These are phyloP conservation scores for Spea bombifrons DNA, from an alignment of 2,113 vertebrate species.

Conservation along the genomic window DNA sequence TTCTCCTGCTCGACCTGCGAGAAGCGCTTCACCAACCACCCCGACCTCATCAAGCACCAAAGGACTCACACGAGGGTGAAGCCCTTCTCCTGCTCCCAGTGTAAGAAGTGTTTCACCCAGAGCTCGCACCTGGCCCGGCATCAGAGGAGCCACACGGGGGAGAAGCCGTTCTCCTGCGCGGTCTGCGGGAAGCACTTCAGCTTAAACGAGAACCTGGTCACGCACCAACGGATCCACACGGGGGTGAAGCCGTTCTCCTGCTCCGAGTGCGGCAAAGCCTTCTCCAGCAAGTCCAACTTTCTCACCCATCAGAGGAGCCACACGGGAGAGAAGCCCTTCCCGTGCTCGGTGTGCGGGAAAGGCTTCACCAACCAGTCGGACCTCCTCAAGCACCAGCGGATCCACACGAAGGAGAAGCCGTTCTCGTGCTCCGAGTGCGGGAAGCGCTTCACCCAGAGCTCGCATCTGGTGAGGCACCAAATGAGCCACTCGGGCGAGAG, in stretches of 20 bases:
- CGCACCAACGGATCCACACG: neutral
- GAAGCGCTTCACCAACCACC: neutral
- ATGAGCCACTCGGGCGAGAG: too few relatives aligned
- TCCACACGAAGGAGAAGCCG: neutral
- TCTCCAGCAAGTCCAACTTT: slow-evolving; percentile 46
- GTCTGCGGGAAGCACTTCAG: slow-evolving; percentile 32
- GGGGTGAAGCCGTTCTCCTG: slow-evolving; percentile 41
- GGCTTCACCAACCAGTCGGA: neutral
- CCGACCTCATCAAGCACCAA: neutral
- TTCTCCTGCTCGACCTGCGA: neutral
- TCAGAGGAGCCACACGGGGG: neutral
- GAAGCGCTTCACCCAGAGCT: too few relatives aligned
- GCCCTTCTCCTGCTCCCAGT: neutral
- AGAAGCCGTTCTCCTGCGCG: neutral
- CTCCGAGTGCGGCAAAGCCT: slow-evolving; percentile 46
- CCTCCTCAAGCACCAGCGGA: neutral
- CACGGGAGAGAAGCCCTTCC: neutral
- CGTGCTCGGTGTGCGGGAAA: neutral
- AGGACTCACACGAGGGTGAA: neutral
- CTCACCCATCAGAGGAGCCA: neutral
- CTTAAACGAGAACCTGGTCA: slow-evolving; percentile 37
- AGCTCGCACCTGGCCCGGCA: neutral
- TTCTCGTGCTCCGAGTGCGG: too few relatives aligned
- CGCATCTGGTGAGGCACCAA: too few relatives aligned
- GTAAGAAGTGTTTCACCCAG: neutral